Percentiles rank a stretch among this genome's conserved stretches.
phyloP scores from a whole-genome alignment of 2,113 vertebrate genomes.

The Leiothrix lutea region DNA sequence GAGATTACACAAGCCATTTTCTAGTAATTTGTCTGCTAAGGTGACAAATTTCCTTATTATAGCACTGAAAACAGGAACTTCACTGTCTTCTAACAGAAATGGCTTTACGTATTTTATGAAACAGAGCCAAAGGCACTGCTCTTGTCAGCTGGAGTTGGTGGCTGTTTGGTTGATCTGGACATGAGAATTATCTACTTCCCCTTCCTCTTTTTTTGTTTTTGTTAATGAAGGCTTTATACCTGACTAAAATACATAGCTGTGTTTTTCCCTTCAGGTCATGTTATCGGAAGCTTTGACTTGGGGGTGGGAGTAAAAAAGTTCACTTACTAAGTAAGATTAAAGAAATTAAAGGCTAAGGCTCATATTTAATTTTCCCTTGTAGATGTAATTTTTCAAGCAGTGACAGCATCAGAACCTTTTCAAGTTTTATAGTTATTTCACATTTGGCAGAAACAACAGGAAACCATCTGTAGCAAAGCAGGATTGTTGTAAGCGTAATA shows the following conservation, averaged over 20 bases:
- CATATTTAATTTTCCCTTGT: slow-evolving; percentile 54
- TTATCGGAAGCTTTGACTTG: slow-evolving; percentile 62
- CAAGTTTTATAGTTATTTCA: slow-evolving; percentile 69
- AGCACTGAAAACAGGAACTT: slow-evolving; percentile 54
- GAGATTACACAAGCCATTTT: background rate
- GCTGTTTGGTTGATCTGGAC: slow-evolving; percentile 50
- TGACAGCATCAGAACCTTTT: slow-evolving; percentile 63
- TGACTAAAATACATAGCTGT: slow-evolving; percentile 47
- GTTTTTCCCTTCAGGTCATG: slow-evolving; percentile 39
- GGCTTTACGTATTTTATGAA: slow-evolving; percentile 55
- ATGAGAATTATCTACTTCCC: slow-evolving; percentile 57
- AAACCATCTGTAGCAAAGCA: slow-evolving; percentile 68
- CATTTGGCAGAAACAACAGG: slow-evolving; percentile 72
- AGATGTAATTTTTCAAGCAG: slow-evolving; percentile 50
- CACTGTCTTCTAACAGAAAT: slow-evolving; percentile 43
- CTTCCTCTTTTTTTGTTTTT: slow-evolving; percentile 61
- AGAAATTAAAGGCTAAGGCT: slow-evolving; percentile 70
- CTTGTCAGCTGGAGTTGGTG: slow-evolving; percentile 37
- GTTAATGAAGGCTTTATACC: slow-evolving; percentile 45
- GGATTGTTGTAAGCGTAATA: slow-evolving; percentile 51
- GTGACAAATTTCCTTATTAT: slow-evolving; percentile 27
- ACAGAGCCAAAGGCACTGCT: slow-evolving; percentile 40
- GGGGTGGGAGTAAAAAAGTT: slow-evolving; percentile 29
- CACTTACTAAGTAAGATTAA: slow-evolving; percentile 63
- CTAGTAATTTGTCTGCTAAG: slow-evolving; percentile 24